Evolutionary conservation across 53 echinoderm and acorn worm genomes (phyloP), one percentile per base, ranked within the genome.

Genomic region (Arbacia lixula): DNA sequence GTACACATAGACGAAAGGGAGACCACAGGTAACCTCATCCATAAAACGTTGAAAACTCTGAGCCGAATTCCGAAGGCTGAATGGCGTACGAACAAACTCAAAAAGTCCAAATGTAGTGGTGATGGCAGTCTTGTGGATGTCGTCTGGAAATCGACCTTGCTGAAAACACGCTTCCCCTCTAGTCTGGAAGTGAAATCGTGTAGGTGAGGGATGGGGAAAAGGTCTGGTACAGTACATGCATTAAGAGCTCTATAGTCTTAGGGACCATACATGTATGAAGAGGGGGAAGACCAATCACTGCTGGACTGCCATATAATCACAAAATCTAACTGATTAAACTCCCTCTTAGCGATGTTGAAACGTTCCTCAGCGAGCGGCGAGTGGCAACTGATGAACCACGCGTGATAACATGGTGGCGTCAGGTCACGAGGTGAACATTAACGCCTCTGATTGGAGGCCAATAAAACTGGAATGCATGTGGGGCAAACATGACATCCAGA

Each of bases 121-220:
- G 21, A 86, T 53, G 21, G 85, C 85, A 24, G 86, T 86, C 52
- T 86, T 86, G 21, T 19, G 55, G 17, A 86, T 58, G 72, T 86
- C 86, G 14, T 73, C 72, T 34, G 46, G 30, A 86, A 53, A 55
- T 86, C 75, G 46, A 86, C 16, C 53, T 85, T 85, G 30, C 53
- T 53, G 27, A 73, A 85, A 25, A 85, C 55, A 0, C 12, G 75
- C 37, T 39, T 27, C 22, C 72, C 85, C 20, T 85, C 27, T 5
- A 85, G 73, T 17, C 4, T 42, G 36, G 85, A 65, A n/a, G n/a
- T n/a, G n/a, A n/a, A n/a, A n/a, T n/a, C n/a, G n/a, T n/a, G n/a
- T n/a, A n/a, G n/a, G n/a, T 83, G 83, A 3, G 83, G 40, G 12
- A 84, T 36, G 20, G 84, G 84, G 9, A 69, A 68, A 9, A 52